Evolutionary conservation across 2,888 invertebrate species (phyloP), one percentile per base, ranked within the genome.

Genomic region (Nemoura dubitans): DNA sequence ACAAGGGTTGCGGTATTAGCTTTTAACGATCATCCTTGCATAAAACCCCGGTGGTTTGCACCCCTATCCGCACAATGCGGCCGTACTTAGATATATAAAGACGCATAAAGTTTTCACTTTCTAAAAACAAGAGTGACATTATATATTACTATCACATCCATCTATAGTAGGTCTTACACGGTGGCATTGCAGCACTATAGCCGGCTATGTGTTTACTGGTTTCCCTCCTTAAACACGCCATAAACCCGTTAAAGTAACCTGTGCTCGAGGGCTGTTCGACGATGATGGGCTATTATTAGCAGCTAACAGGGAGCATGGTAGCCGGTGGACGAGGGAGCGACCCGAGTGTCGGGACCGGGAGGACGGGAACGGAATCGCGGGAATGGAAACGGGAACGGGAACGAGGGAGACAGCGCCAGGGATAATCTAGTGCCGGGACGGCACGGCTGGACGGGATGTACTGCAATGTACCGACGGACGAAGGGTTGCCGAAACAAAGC

Each of bases 221-320:
- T 27, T 81, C 5, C 28, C n/a, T 81, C 30, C n/a, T 81, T 81
- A 29, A 81, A 81, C 81, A 81, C 81, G 81, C 81, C 81, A 81
- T 81, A 81, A 81, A 28, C 81, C 28, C 81, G 81, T 81, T 81
- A 30, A 29, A 6, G 81, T 81, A 81, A 81, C 81, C 28, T 30
- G 81, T 30, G 81, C 27, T 28, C 0, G 21, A 28, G 29, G 26
- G 78, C 78, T 78, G 78, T 2, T 5, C 81, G 81, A 30, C 81
- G 26, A 29, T 81, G 28, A 30, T 81, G 28, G 81, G 10, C 81
- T 81, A 81, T 81, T 81, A 81, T 81, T 30, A 81, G 81, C 81
- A 26, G n/a, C 30, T 81, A 29, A 81, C 26, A 78, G 6, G 78
- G 78, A 28, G 27, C 78, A 10, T 27, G 78, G 78, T 10, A 1